phyloP scores from a whole-genome alignment of 2,113 vertebrate genomes.

The Toxotes chatareus region DNA sequence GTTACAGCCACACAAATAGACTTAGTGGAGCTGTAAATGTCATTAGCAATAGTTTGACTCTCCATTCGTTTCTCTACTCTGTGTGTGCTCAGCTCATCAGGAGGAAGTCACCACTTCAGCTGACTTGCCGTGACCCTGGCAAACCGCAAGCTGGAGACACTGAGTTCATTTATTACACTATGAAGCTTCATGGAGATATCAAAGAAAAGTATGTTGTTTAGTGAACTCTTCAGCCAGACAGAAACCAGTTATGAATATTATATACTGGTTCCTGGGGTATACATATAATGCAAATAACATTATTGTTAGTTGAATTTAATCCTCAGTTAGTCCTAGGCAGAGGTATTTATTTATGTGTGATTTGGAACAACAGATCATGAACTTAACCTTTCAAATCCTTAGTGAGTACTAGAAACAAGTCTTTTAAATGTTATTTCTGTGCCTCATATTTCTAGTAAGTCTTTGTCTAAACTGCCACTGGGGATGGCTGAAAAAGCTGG shows the following conservation, averaged over 20 bases:
- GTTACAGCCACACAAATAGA: slow-evolving; percentile 12
- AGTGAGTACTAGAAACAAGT: slow-evolving; percentile 7
- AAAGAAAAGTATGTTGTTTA: not conserved
- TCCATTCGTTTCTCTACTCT: not conserved
- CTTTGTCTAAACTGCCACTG: slow-evolving; percentile 12
- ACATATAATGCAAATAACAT: not conserved
- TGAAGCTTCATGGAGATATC: not conserved
- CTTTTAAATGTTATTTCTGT: slow-evolving; percentile 14
- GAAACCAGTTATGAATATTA: not conserved
- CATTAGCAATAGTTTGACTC: slow-evolving; percentile 25
- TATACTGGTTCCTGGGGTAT: not conserved
- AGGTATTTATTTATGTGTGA: not conserved
- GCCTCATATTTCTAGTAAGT: slow-evolving; percentile 18
- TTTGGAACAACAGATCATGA: not conserved
- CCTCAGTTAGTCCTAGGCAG: not conserved
- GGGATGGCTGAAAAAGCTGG: slow-evolving; percentile 11
- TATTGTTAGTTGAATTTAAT: not conserved
- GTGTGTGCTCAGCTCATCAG: slow-evolving; percentile 48
- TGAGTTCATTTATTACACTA: not conserved
- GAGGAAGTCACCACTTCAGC: slow-evolving; percentile 6
- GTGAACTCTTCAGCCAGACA: not conserved
- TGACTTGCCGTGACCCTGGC: not conserved
- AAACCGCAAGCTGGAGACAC: not conserved
- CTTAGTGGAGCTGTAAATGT: slow-evolving; percentile 62
- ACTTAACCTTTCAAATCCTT: not conserved